These are phyloP conservation scores for Rhynchopsitta pachyrhyncha DNA, from an alignment of 2,113 vertebrate genomes.

Conservation along the genomic window DNA sequence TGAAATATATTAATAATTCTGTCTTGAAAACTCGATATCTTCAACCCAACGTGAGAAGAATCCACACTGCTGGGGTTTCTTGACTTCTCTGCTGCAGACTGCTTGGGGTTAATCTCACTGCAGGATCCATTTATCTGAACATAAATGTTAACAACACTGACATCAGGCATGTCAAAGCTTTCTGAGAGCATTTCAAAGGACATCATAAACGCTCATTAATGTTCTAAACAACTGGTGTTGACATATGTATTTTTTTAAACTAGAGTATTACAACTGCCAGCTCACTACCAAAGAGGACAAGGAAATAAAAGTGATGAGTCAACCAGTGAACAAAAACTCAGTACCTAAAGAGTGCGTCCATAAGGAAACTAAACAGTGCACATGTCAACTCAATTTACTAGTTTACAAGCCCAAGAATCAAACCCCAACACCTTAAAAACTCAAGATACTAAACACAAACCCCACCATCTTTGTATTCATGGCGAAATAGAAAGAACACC, in stretches of 20 bases:
- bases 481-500: background rate
- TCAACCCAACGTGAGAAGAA: accelerated
- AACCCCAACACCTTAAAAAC: background rate
- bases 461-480: accelerated
- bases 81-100: background rate
- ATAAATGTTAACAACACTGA: background rate
- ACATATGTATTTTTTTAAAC: background rate
- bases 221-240: background rate
- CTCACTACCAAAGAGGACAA: background rate
- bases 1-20: too few relatives aligned
- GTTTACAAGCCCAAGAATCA: background rate
- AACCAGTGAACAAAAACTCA: background rate
- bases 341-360: accelerated
- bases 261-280: background rate
- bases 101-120: background rate
- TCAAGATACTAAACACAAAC: background rate
- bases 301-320: slow-evolving; percentile 2
- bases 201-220: background rate
- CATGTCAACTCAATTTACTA: accelerated
- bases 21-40: background rate
- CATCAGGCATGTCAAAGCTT: background rate
- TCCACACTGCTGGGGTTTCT: background rate
- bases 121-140: background rate
- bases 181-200: background rate
- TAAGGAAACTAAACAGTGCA: background rate